Conservation (phyloP, 2,888 invertebrate species). For the Tenthredo distinguenda region DNA sequence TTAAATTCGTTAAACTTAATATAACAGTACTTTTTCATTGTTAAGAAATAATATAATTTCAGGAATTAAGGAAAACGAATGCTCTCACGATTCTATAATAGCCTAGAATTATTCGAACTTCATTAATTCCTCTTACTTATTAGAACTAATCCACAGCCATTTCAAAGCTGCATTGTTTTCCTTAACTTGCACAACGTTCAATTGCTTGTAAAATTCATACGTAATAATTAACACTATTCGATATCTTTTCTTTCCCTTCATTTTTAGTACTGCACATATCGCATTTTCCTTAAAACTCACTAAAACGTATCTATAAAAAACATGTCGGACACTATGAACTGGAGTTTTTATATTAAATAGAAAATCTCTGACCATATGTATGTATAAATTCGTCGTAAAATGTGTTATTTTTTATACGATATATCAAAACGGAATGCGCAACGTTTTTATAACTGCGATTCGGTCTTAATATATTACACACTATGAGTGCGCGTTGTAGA, state of each 20-base stretch:
- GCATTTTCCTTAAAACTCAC: background rate
- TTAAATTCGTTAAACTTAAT: constrained; percentile 29
- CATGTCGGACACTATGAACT: background rate
- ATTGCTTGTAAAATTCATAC: background rate
- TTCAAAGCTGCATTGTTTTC: constrained; percentile 4
- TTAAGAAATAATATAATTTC: background rate
- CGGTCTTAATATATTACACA: background rate
- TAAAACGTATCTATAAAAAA: background rate
- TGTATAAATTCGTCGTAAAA: background rate
- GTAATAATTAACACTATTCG: background rate
- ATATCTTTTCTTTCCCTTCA: background rate
- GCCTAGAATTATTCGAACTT: background rate
- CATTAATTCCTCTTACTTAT: background rate
- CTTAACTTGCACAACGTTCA: background rate
- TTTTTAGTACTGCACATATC: background rate
- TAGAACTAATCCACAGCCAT: background rate
- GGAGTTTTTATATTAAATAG: background rate
- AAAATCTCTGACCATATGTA: constrained; percentile 33
- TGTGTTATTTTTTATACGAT: background rate
- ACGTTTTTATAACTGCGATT: constrained; percentile 25
- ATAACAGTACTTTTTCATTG: constrained; percentile 11
- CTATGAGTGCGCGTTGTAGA: background rate
- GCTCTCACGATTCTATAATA: background rate
- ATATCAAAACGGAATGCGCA: constrained; percentile 17
- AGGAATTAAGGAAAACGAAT: background rate